Conservation (phyloP, 2,797 vertebrate genomes). For the Morelia viridis region DNA sequence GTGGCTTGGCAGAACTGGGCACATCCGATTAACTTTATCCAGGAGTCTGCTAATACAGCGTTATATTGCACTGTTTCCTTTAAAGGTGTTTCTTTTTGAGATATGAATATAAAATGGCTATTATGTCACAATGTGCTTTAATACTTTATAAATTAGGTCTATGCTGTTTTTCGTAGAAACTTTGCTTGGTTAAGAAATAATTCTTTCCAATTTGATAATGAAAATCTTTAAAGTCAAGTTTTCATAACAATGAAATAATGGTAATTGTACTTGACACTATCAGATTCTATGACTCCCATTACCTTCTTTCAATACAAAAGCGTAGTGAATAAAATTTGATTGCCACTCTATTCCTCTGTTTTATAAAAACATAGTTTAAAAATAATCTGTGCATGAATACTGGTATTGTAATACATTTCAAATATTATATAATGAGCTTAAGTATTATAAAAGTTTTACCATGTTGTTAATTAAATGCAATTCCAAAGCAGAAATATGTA, state of each 20-base stretch:
- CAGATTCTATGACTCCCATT: background rate
- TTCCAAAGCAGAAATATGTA: background rate
- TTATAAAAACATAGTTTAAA: slow-evolving; percentile 9
- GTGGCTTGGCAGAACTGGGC: slow-evolving; percentile 33
- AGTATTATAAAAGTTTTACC: background rate
- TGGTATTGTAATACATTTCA: slow-evolving; percentile 52
- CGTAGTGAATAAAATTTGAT: slow-evolving; percentile 5
- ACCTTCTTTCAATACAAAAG: background rate
- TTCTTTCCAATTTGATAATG: background rate
- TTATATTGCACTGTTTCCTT: slow-evolving; percentile 30
- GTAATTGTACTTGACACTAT: slow-evolving; percentile 16
- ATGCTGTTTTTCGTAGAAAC: background rate
- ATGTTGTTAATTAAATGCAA: background rate
- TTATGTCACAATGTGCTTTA: slow-evolving; percentile 10
- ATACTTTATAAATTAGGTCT: background rate
- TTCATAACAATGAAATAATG: background rate
- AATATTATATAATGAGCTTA: slow-evolving; percentile 35
- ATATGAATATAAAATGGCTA: background rate
- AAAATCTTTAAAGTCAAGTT: background rate
- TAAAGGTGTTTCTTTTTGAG: background rate
- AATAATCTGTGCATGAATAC: slow-evolving; percentile 38
- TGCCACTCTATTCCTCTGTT: slow-evolving; percentile 29
- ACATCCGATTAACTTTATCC: background rate
- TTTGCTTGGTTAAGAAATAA: background rate
- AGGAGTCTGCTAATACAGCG: background rate